Base-by-base conservation (phyloP, 2,888 invertebrate species). In the Dicycla oo region DNA sequence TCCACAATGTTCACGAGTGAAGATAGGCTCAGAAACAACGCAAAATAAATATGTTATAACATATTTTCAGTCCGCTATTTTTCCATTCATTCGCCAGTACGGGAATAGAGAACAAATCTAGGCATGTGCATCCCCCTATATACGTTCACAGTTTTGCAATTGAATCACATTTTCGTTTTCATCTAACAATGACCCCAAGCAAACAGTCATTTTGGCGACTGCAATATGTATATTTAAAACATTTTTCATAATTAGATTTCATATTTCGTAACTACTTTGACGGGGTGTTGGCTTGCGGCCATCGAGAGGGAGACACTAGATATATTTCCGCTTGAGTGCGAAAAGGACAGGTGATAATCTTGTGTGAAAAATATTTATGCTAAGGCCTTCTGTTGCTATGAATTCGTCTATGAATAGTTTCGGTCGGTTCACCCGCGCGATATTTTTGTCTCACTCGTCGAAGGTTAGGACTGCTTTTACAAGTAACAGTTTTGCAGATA, bases 341-440 rank as follows among this genome's bases (percentile, higher is more conserved):
- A 95, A 87, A 82, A 91, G 89, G 94, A 94, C 93, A 94, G 93
- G 93, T 93, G 91, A 94, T 93, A 93, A 92, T 93, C 92, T 94
- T 91, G 93, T 94, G 94, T 93, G 95, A 95, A 95, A 95, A 95
- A 95, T 95, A 95, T 95, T 95, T 94, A 94, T 95, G 94, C 91
- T 95, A 94, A 95, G 95, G 94, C 93, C 94, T 93, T 91, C 91
- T 90, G 92, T 93, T 87, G 87, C 92, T 92, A 92, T 91, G 93
- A 91, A 91, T 92, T 89, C 88, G 85, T 88, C 94, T 95, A 94
- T 93, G 92, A 94, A 93, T 95, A 93, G 92, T 90, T n/a, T 85
- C 88, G 72, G 89, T 87, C 84, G 88, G 93, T 93, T 91, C 88
- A 91, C 87, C 80, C 88, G 84, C 81, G 78, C 81, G 91, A 88